Conservation (phyloP, 2,797 vertebrate genomes). For the Craterocephalus amniculus region DNA sequence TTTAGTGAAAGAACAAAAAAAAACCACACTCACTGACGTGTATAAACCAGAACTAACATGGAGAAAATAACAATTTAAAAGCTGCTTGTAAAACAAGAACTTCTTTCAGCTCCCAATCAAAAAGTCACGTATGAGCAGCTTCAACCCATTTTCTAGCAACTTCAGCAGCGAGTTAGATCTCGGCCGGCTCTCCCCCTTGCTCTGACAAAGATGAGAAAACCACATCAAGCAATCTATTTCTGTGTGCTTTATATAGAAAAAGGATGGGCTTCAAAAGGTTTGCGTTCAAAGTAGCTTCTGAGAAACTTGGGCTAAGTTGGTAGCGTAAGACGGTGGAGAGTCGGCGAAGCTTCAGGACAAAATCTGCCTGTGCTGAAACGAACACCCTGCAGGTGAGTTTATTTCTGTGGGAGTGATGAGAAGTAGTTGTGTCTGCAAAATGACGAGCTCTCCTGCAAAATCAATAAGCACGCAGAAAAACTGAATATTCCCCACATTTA, state of each 20-base stretch:
- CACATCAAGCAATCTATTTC: conserved; percentile 50
- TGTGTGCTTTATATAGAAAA: conserved; percentile 19
- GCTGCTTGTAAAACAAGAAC: conserved; percentile 21
- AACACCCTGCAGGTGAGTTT: neutral
- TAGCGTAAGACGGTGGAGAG: neutral
- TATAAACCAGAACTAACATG: conserved; percentile 24
- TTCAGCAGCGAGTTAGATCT: conserved; percentile 10
- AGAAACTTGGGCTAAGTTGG: conserved; percentile 28
- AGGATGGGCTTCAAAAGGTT: conserved; percentile 20
- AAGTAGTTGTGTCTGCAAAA: neutral
- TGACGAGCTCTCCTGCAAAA: neutral
- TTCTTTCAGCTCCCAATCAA: conserved; percentile 37
- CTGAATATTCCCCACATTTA: neutral
- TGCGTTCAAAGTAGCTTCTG: conserved; percentile 34
- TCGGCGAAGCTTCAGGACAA: conserved; percentile 10
- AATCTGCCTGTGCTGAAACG: neutral
- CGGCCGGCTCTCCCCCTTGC: conserved; percentile 28
- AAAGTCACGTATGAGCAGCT: conserved; percentile 40
- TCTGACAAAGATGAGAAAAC: conserved; percentile 39
- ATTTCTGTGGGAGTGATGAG: neutral
- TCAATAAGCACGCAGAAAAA: neutral
- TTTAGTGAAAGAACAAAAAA: conserved; percentile 27
- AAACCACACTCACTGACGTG: too few relatives aligned
- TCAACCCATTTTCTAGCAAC: conserved; percentile 19
- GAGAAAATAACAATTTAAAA: conserved; percentile 23